A percentile compares a stretch with the other conserved stretches of the same genome.
These are phyloP conservation scores for Periparus ater DNA, from an alignment of 2,797 vertebrate species.

Conservation along the genomic window DNA sequence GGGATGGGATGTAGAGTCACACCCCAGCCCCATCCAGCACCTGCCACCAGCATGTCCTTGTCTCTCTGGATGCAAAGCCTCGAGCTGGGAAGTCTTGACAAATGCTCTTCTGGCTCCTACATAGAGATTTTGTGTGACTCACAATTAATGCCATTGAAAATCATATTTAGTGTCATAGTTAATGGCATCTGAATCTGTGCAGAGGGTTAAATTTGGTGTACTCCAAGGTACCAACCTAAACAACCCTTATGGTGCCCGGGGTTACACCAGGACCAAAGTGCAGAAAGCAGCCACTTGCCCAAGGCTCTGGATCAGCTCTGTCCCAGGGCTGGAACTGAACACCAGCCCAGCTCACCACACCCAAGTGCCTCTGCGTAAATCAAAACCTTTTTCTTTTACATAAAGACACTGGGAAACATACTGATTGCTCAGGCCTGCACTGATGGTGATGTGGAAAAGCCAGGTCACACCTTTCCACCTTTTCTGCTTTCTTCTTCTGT, in stretches of 20 bases:
- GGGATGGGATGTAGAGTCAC: not conserved
- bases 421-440: not conserved
- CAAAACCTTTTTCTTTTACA: not conserved
- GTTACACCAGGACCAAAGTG: not conserved
- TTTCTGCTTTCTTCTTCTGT: not conserved
- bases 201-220: not conserved
- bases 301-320: not conserved
- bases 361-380: not conserved
- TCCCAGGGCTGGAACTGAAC: not conserved
- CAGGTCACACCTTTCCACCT: not conserved
- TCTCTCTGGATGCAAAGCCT: not conserved
- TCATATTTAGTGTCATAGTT: not conserved
- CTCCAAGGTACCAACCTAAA: not conserved
- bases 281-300: not conserved
- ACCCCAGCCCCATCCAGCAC: rapidly evolving
- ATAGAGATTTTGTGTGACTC: not conserved
- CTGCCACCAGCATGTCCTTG: rapidly evolving
- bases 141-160: not conserved
- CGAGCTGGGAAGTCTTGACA: not conserved
- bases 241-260: rapidly evolving
- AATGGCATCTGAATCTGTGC: not conserved
- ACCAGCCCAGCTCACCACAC: not conserved
- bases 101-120: not conserved
- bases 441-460: not conserved
- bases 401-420: not conserved